phyloP scores from a whole-genome alignment of 35 echinoderm and acorn worm genomes.

The Lytechinus pictus region DNA sequence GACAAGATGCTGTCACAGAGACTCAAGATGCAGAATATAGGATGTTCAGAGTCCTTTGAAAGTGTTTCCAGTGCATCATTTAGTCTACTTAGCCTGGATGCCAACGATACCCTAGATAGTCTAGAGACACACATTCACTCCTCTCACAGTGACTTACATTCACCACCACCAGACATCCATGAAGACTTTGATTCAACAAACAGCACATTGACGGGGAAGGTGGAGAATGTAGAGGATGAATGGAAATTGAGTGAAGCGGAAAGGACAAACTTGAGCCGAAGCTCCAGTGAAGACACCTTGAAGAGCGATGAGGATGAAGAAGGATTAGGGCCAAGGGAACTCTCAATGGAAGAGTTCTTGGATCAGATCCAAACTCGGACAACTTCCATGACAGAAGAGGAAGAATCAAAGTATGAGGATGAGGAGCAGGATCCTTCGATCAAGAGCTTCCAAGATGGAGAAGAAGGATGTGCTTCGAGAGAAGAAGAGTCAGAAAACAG shows the following conservation, averaged over 20 bases:
- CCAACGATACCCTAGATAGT: conserved; percentile 80
- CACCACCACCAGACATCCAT: conserved; percentile 49
- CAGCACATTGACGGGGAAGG: conserved; percentile 61
- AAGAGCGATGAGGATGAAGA: conserved; percentile 80
- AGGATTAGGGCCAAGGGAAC: conserved; percentile 44
- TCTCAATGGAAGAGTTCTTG: conserved; percentile 85
- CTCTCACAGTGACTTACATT: conserved; percentile 60
- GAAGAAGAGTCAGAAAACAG: conserved; percentile 61
- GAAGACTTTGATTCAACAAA: conserved; percentile 68
- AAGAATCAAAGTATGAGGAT: conserved; percentile 10
- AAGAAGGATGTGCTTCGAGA: background rate
- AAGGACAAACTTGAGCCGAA: conserved; percentile 64
- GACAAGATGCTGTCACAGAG: conserved; percentile 67
- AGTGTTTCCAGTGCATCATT: conserved; percentile 65
- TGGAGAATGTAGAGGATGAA: conserved; percentile 64
- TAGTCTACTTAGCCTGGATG: conserved; percentile 66
- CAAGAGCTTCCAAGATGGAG: background rate
- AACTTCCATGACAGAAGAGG: conserved; percentile 50
- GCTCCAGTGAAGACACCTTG: conserved; percentile 81
- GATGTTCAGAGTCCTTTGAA: conserved; percentile 76
- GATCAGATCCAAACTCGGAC: conserved; percentile 72
- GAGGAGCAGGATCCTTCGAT: conserved; percentile 55
- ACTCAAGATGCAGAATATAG: conserved; percentile 58
- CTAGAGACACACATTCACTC: conserved; percentile 84
- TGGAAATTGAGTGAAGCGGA: conserved; percentile 64